These are phyloP conservation scores for Sandelia bainsii DNA, from an alignment of 2,797 vertebrate genomes.

Conservation along the genomic window DNA sequence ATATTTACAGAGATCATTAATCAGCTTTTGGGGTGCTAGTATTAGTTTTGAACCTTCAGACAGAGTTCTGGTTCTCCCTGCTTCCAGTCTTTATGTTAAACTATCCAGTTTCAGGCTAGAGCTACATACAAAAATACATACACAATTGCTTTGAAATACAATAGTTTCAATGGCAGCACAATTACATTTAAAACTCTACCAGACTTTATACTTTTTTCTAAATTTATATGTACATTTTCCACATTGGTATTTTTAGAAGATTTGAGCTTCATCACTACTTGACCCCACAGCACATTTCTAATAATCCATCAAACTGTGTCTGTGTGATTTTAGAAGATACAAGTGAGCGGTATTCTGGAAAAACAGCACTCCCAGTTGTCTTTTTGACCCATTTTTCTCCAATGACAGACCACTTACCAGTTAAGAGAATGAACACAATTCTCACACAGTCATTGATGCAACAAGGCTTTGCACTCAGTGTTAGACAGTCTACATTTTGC, in stretches of 20 bases:
- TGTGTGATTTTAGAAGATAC: not conserved
- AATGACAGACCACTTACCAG: not conserved
- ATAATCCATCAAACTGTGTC: not conserved
- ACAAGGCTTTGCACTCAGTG: slow-evolving; percentile 12
- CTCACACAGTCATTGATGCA: not conserved
- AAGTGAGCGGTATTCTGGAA: not conserved
- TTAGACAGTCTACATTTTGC: too few relatives aligned
- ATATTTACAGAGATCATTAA: not conserved
- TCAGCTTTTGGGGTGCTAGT: not conserved
- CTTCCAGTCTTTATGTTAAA: too few relatives aligned
- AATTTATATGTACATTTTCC: not conserved
- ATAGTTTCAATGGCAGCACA: not conserved
- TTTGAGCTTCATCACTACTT: not conserved
- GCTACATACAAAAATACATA: not conserved
- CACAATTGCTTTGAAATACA: not conserved
- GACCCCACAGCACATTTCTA: not conserved
- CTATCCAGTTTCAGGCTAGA: too few relatives aligned
- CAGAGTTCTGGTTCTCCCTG: not conserved
- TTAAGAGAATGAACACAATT: slow-evolving; percentile 7
- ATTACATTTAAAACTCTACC: not conserved
- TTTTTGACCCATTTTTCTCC: not conserved
- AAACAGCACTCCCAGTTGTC: slow-evolving; percentile 2
- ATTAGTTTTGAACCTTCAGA: not conserved
- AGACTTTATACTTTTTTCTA: not conserved
- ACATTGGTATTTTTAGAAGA: not conserved